Evolutionary conservation across 37 sponge, comb jelly and placozoan species (phyloP).

Genomic region (Cliona cf. orientalis): DNA sequence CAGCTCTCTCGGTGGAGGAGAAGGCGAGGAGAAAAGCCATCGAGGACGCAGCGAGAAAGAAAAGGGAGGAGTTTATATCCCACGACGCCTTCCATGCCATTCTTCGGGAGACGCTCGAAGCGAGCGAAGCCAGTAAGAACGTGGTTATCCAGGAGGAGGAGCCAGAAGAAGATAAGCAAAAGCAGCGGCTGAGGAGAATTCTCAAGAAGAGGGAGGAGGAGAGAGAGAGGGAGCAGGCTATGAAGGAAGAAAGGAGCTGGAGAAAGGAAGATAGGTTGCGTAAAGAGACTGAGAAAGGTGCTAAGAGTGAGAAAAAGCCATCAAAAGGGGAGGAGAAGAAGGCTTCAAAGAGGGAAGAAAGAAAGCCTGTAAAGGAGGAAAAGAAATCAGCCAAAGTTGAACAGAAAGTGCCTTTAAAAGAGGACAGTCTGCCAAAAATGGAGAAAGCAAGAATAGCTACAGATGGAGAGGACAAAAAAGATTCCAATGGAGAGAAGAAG

Average conservation of each 20-base stretch:
- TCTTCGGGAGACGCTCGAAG: too few species aligned
- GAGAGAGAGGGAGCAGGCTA: slow-evolving; percentile 7
- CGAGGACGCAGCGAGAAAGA: too few species aligned
- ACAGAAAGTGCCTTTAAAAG: not conserved
- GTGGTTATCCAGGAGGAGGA: not conserved
- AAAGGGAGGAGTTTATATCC: too few species aligned
- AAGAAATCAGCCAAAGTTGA: not conserved
- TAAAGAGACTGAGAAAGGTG: not conserved
- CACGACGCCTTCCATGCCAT: too few species aligned
- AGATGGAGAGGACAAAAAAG: not conserved
- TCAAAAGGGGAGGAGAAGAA: not conserved
- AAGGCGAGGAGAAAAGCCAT: too few species aligned
- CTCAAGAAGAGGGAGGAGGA: slow-evolving; percentile 4
- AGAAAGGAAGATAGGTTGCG: not conserved
- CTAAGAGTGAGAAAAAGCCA: not conserved
- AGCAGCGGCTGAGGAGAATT: not conserved
- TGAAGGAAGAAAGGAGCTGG: not conserved
- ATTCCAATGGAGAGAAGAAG: not conserved
- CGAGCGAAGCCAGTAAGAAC: not conserved
- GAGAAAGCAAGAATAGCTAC: too few species aligned
- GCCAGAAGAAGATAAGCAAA: not conserved
- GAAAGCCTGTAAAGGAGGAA: not conserved
- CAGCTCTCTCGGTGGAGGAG: too few species aligned
- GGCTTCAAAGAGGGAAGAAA: not conserved
- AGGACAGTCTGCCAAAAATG: not conserved